Evolutionary conservation across 2,113 vertebrate genomes (phyloP), one percentile per base, ranked within the genome.

Genomic region (Indri indri): DNA sequence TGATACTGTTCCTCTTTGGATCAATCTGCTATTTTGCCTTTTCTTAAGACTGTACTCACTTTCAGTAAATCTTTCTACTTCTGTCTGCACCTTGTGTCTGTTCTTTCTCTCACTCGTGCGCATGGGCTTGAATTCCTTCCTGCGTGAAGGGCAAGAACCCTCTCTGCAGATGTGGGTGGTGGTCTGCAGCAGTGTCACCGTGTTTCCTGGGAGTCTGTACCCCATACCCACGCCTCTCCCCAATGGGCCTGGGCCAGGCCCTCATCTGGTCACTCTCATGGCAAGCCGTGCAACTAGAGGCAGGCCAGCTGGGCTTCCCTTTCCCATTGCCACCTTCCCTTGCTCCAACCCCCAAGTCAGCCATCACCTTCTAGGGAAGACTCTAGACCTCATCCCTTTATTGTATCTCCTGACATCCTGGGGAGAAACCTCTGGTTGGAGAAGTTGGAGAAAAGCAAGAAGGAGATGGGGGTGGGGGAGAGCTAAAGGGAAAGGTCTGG

Each of bases 401-500:
- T 27, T 86, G 6, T 57, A 8, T 61, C 54, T 73, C 16, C 50
- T 6, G 32, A n/a, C 57, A 59, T 59, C 18, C 50, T 34, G 57
- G 40, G 23, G 90, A 91, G 61, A 13, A 82, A 42, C 3, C 52
- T 57, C 22, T 45, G 47, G 30, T 77, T 57, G 68, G 12, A 52
- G 40, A 52, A 70, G 61, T 34, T 70, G 54, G 76, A 85, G 90
- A 81, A 74, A 76, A 84, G 23, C 70, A 30, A 52, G 30, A 25
- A 42, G 82, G 42, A 87, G 54, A 47, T 34, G 25, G 10, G 32
- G 40, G 7, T 0, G 25, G 20, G 34, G 52, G 50, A 25, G 17
- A 1, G 32, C n/a, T 27, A 6, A 68, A 65, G 92, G 92, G 76
- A 57, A 97, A 97, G 79, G 73, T 45, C 82, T 95, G 93, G 91